A percentile compares a stretch with the other conserved stretches of the same genome.
phyloP scores from a whole-genome alignment of 2,797 vertebrate genomes.

The Allobates femoralis region DNA sequence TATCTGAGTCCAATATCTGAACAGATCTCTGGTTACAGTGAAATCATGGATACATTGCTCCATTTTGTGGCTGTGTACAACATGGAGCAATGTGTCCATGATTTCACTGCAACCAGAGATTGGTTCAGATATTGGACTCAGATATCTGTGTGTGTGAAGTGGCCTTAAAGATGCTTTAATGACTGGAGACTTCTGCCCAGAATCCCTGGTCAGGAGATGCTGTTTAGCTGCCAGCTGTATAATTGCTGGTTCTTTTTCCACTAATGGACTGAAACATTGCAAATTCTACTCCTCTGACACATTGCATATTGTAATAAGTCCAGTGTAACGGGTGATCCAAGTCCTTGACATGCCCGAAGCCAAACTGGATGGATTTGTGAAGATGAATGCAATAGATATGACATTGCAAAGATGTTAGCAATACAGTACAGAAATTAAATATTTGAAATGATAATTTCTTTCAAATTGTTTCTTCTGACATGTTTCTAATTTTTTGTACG shows the following conservation, averaged over 20 bases:
- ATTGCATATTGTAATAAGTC: neutral
- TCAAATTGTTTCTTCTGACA: no score
- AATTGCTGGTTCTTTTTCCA: conserved; percentile 8
- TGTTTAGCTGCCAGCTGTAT: neutral
- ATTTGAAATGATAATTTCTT: neutral
- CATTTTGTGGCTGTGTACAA: no score
- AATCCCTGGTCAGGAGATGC: conserved; percentile 10
- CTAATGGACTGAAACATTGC: conserved; percentile 11
- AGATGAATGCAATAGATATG: neutral
- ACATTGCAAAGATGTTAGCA: neutral
- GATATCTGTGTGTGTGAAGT: no score
- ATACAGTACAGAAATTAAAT: neutral
- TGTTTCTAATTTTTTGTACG: no score
- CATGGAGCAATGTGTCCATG: no score
- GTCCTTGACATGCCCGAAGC: neutral
- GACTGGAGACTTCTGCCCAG: conserved; percentile 4
- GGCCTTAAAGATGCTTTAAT: conserved; percentile 13
- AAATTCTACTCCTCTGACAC: neutral
- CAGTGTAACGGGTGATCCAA: neutral
- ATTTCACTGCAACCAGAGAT: no score
- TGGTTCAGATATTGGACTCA: no score
- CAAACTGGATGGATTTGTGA: neutral
- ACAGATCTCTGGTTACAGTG: no score
- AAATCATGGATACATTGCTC: no score
- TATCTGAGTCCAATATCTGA: no score